Evolutionary conservation across 1,140 invertebrate genomes (phyloP), one percentile per base, ranked within the genome.

Genomic region (Heliconius himera): DNA sequence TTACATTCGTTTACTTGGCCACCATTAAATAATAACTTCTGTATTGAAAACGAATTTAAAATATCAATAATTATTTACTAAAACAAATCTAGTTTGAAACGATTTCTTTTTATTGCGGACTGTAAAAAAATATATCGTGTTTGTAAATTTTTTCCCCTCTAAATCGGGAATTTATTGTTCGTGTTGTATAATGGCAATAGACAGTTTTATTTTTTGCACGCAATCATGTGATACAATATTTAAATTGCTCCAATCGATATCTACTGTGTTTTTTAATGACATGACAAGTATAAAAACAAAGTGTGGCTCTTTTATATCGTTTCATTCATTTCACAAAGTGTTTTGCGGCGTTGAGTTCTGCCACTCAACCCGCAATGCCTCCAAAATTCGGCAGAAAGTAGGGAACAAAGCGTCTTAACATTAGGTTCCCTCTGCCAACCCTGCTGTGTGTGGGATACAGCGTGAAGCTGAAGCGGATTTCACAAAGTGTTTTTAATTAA

Each of bases 201-300:
- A 74, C 78, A 74, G 78, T 79, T 75, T 73, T 74, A 75, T 74
- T 79, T 75, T 75, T 46, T 75, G 78, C 78, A 79, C 73, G 78
- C 78, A 79, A 79, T 74, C 49, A 71, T 79, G 78, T 75, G 29
- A 71, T 74, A 79, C 11, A 66, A 66, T 66, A 29, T 66, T 66
- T 66, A 66, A 66, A 66, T 66, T 66, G 22, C 60, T 66, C 26
- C 54, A 29, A 66, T 66, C 60, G 60, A 66, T 66, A 26, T 66
- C 60, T 26, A 26, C 26, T 26, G 36, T 66, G 73, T 51, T 79
- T 79, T 66, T 73, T 70, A 77, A 56, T 38, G 22, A 79, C 74
- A 79, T n/a, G 78, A 70, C 73, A 33, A 36, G 66, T 29, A 66
- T 66, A 4, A 26, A 1, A 29, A 16, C 22, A 16, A 26, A 26